phyloP scores from a whole-genome alignment of 2,888 invertebrate genomes.

The Microctonus aethiopoides region DNA sequence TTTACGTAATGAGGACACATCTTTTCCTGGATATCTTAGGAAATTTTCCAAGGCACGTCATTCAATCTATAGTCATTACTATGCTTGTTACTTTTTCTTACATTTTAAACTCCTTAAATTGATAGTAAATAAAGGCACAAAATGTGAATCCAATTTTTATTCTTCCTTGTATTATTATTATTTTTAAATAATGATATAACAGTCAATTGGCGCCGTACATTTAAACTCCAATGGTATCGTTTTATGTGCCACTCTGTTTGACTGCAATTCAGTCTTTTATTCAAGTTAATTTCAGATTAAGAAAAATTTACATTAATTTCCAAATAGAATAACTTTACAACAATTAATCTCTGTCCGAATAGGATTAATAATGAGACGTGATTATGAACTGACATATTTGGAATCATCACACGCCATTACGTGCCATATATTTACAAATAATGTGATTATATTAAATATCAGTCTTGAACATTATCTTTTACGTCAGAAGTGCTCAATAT shows the following conservation, averaged over 20 bases:
- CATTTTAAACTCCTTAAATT: not conserved
- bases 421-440: not conserved
- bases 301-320: not conserved
- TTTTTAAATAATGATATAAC: not conserved
- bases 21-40: not conserved
- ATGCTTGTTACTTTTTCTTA: too few species aligned
- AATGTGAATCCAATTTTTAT: not conserved
- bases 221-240: not conserved
- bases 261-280: not conserved
- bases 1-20: not conserved
- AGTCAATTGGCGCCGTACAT: not conserved
- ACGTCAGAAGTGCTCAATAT: constrained; percentile 50
- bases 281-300: not conserved
- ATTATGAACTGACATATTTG: not conserved
- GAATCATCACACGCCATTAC: not conserved
- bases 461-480: constrained; percentile 39
- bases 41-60: not conserved
- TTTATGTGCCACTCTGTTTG: not conserved
- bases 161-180: not conserved
- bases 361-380: not conserved
- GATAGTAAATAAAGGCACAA: not conserved
- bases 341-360: not conserved
- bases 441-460: not conserved
- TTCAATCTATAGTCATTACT: not conserved
- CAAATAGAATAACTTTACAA: not conserved